Evolutionary conservation across 2,113 vertebrate genomes (phyloP).

Genomic region (Felis catus): DNA sequence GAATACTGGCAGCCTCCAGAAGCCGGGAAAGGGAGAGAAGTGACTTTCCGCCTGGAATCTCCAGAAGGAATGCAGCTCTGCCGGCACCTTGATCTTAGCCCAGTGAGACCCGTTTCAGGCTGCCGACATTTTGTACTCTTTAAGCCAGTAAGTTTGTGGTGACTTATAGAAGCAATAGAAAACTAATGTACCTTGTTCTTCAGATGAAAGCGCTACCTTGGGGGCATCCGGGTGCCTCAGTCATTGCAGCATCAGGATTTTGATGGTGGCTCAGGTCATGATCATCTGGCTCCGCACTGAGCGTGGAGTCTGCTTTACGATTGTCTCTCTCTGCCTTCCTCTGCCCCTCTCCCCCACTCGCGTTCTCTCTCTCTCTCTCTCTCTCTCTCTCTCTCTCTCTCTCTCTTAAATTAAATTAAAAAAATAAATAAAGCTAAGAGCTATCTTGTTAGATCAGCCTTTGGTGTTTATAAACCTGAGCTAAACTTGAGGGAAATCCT

Average conservation of each 20-base stretch:
- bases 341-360: too few relatives aligned
- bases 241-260: too few relatives aligned
- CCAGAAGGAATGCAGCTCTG: background rate
- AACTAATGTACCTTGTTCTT: background rate
- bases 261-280: too few relatives aligned
- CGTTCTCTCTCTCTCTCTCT: too few relatives aligned
- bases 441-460: background rate
- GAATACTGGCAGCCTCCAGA: background rate
- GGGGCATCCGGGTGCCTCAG: too few relatives aligned
- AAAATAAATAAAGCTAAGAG: too few relatives aligned
- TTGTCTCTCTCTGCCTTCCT: too few relatives aligned
- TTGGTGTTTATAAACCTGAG: background rate
- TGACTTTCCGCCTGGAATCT: background rate
- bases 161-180: background rate
- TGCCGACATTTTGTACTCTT: background rate
- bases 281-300: too few relatives aligned
- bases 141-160: background rate
- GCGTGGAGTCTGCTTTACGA: too few relatives aligned
- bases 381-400: too few relatives aligned
- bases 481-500: background rate
- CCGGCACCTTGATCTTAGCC: background rate
- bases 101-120: background rate
- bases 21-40: background rate
- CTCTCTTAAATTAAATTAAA: too few relatives aligned
- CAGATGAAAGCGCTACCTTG: background rate